These are phyloP conservation scores for Caenorhabditis parvicauda DNA, from an alignment of 2,888 invertebrate genomes.

Conservation along the genomic window DNA sequence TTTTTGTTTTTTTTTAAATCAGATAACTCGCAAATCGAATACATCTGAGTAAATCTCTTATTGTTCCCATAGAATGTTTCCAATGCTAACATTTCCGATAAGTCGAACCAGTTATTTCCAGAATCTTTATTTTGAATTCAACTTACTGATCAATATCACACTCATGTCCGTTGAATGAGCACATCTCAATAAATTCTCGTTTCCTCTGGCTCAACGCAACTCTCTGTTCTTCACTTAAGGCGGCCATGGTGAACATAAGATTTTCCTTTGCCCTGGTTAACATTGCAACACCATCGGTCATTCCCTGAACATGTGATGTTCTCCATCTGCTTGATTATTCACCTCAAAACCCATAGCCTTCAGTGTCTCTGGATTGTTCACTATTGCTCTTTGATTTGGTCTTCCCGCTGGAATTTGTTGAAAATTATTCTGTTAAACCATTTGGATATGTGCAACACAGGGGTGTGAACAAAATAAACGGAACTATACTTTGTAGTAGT, in stretches of 20 bases:
- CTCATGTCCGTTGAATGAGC: constrained; percentile 50
- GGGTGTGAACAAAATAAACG: background rate
- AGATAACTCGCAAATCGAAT: too few relatives aligned
- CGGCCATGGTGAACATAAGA: constrained; percentile 52
- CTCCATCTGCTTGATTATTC: background rate
- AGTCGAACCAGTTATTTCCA: too few relatives aligned
- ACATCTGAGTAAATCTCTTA: too few relatives aligned
- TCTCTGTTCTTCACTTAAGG: constrained; percentile 36
- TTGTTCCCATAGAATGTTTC: too few relatives aligned
- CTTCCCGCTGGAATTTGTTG: constrained; percentile 8
- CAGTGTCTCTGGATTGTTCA: constrained; percentile 46
- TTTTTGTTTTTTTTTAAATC: too few relatives aligned
- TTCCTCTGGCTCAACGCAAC: constrained; percentile 40
- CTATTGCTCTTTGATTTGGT: constrained; percentile 36
- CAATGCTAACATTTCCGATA: too few relatives aligned
- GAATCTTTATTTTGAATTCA: background rate
- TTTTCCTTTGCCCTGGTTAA: constrained; percentile 48
- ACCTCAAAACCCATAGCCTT: constrained; percentile 51
- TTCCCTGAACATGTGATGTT: constrained; percentile 26
- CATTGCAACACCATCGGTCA: constrained; percentile 53
- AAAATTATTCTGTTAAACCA: background rate
- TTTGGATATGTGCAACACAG: constrained; percentile 1
- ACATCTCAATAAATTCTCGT: constrained; percentile 50
- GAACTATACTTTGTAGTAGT: background rate
- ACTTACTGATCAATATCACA: constrained; percentile 45